phyloP scores from a whole-genome alignment of 2,113 vertebrate species.

The Bubo bubo region DNA sequence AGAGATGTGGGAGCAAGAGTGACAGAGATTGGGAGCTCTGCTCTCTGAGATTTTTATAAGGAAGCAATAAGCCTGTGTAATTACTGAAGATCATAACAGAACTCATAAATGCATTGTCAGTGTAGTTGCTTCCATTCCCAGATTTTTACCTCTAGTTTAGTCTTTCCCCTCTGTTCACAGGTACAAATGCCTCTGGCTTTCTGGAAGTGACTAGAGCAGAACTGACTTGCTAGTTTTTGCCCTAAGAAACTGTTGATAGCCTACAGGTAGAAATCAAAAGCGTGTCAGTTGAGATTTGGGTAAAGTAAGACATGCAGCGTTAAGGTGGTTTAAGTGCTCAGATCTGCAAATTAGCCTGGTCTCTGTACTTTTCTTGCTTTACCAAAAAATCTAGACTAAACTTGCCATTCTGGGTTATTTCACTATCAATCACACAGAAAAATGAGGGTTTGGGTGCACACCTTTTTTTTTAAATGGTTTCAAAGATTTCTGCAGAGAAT shows the following conservation, averaged over 20 bases:
- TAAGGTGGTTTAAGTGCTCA: neutral
- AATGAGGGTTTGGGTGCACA: neutral
- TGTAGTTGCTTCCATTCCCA: neutral
- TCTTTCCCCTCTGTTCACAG: neutral
- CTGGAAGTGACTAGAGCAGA: conserved; percentile 53
- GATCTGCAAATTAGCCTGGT: conserved; percentile 28
- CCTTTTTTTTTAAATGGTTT: neutral
- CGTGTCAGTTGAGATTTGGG: conserved; percentile 57
- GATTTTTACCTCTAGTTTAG: conserved; percentile 14
- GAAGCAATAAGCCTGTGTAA: neutral
- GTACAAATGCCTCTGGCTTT: conserved; percentile 56
- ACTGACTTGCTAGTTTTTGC: conserved; percentile 63
- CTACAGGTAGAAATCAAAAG: conserved; percentile 64
- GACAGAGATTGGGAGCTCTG: neutral
- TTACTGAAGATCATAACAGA: neutral
- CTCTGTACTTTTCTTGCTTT: conserved; percentile 18
- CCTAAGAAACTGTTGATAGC: conserved; percentile 59
- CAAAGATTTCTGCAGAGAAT: neutral
- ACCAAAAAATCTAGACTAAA: conserved; percentile 19
- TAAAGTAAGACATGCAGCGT: neutral
- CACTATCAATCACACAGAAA: neutral
- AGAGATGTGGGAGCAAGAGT: neutral
- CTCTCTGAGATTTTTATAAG: neutral
- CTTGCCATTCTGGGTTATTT: conserved; percentile 35
- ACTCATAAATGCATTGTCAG: neutral